Evolutionary conservation across 2,888 invertebrate genomes (phyloP).

Genomic region (Pachycephus smyrnensis): DNA sequence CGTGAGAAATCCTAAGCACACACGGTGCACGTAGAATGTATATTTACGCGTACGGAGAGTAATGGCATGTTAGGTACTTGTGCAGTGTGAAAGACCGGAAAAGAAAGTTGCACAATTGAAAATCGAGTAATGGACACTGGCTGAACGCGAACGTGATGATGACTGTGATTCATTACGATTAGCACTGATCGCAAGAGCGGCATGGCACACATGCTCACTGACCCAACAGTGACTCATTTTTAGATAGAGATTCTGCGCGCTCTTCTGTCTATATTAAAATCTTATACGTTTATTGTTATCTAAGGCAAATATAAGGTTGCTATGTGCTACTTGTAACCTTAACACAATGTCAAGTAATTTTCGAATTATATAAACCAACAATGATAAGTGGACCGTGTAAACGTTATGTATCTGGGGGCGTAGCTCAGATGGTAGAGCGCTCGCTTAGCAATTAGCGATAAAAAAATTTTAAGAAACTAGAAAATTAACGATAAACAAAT

Average conservation of each 20-base stretch:
- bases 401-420: conserved; percentile 31
- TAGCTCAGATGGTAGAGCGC: conserved; percentile 50
- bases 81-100: conserved; percentile 16
- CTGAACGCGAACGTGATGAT: conserved; percentile 9
- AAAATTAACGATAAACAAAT: no score
- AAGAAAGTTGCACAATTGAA: conserved; percentile 38
- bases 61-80: not conserved
- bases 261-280: not conserved
- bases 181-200: conserved; percentile 26
- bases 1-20: not conserved
- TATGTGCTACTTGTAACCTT: not conserved
- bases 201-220: conserved; percentile 37
- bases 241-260: conserved; percentile 19
- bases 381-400: fast-evolving
- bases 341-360: not conserved
- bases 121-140: conserved; percentile 22
- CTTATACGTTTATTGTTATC: not conserved
- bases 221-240: conserved; percentile 38
- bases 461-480: no score
- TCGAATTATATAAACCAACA: not conserved
- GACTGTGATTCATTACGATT: conserved; percentile 34
- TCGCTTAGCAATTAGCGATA: conserved; percentile 37
- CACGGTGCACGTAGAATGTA: not conserved
- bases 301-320: not conserved
- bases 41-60: not conserved